Evolutionary conservation across 2,888 invertebrate genomes (phyloP).

Genomic region (Acholoe squamosa): DNA sequence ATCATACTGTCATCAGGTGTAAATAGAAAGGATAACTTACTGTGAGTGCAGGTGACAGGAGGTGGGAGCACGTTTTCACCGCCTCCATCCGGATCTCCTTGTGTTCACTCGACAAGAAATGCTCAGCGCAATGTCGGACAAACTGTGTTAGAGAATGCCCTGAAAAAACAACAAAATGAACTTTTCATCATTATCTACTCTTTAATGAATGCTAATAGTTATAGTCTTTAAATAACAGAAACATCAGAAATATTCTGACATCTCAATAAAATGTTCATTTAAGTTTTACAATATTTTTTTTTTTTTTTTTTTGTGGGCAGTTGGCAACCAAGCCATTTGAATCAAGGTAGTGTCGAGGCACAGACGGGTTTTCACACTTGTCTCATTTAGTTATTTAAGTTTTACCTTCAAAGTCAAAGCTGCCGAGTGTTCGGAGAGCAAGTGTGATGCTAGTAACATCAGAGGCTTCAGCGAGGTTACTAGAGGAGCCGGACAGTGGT

Average conservation of each 20-base stretch:
- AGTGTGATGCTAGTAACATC: slow-evolving; percentile 94
- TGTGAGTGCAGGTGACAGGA: slow-evolving; percentile 91
- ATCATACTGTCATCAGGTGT: too few species aligned
- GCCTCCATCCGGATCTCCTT: slow-evolving; percentile 96
- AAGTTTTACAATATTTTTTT: too few species aligned
- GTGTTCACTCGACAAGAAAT: slow-evolving; percentile 94
- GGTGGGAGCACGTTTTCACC: slow-evolving; percentile 95
- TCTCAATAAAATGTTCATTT: too few species aligned
- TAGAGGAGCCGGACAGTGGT: slow-evolving; percentile 64
- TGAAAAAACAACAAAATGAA: slow-evolving; percentile 71
- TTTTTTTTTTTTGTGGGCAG: too few species aligned
- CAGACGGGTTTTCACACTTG: too few species aligned
- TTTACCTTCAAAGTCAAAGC: slow-evolving; percentile 91
- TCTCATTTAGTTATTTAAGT: too few species aligned
- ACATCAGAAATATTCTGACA: too few species aligned
- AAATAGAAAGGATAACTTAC: slow-evolving; percentile 68
- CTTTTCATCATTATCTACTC: too few species aligned
- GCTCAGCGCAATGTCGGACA: slow-evolving; percentile 95
- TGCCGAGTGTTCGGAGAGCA: slow-evolving; percentile 95
- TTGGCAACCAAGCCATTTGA: too few species aligned
- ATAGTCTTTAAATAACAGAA: too few species aligned
- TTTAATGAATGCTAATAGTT: too few species aligned
- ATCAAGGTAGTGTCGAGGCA: too few species aligned
- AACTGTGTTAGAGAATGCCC: slow-evolving; percentile 94
- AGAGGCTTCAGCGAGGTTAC: slow-evolving; percentile 73